Conservation (phyloP, 1,140 invertebrate species). For the Drosophila pectinifera region DNA sequence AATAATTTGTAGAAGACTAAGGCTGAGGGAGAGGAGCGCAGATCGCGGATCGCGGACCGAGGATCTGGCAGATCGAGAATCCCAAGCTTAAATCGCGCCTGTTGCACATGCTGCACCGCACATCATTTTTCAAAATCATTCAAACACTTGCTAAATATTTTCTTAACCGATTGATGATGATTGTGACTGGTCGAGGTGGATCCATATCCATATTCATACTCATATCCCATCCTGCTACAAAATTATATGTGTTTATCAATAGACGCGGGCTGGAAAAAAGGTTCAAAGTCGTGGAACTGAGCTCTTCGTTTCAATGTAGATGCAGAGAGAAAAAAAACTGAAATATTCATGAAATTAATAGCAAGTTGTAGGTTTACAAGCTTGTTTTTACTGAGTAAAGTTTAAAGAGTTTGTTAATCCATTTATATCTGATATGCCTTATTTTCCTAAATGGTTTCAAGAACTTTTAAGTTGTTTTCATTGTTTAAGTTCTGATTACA, state of each 20-base stretch:
- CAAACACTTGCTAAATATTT: conserved; percentile 84
- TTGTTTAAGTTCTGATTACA: no score
- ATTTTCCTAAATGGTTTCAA: no score
- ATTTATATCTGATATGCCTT: no score
- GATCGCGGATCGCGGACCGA: not conserved
- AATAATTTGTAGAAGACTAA: conserved; percentile 79
- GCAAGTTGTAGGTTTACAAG: not conserved
- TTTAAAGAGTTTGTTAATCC: no score
- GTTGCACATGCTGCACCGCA: conserved; percentile 75
- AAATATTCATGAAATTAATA: not conserved
- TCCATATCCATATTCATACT: conserved; percentile 23
- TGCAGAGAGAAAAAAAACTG: conserved; percentile 1
- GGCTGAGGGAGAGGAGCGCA: conserved; percentile 20
- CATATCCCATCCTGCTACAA: conserved; percentile 63
- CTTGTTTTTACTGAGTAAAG: no score
- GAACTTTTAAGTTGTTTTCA: no score
- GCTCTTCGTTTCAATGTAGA: conserved; percentile 10
- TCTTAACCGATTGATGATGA: conserved; percentile 84
- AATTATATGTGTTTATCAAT: conserved; percentile 82
- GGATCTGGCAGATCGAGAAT: not conserved
- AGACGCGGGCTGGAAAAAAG: conserved; percentile 43
- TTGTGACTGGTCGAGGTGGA: conserved; percentile 64
- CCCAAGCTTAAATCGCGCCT: conserved; percentile 22
- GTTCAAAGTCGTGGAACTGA: conserved; percentile 31
- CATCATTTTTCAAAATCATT: conserved; percentile 84